Evolutionary conservation across 2,888 invertebrate species (phyloP), one percentile per base, ranked within the genome.

Genomic region (Sinhomidia bicolor): DNA sequence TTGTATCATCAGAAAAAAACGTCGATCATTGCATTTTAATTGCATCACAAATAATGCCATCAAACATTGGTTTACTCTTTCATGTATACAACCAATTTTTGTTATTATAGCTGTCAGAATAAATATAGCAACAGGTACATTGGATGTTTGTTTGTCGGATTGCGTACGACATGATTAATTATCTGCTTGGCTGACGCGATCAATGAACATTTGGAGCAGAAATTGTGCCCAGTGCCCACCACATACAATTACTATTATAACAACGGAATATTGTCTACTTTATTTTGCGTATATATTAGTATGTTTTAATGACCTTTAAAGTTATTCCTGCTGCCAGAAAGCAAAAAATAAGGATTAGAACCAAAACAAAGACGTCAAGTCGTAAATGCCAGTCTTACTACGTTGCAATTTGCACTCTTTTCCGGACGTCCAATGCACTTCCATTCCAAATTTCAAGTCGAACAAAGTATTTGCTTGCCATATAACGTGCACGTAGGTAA

Each of bases 281-380:
- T 26, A 51, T 14, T 12, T 51, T 3, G 9, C 17, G 10, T 23
- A 29, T 29, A 26, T n/a, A 14, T 3, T 68, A 36, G 36, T 6
- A 32, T n/a, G 17, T 79, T 79, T 79, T 68, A 85, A 85, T 85
- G 85, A 85, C 85, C 85, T 85, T 85, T 85, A 78, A 76, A 54
- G 76, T 9, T 76, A 9, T 10, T 76, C 17, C n/a, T 29, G 47
- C 12, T 71, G 71, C 71, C 71, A 71, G 41, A 76, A 47, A 54
- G 51, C 51, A 51, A 41, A 65, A 62, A 54, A 23, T 17, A 57
- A 57, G 0, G 36, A 0, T 32, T 32, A 9, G 5, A 65, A 17
- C 65, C n/a, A n/a, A n/a, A n/a, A n/a, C n/a, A 32, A 36, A 71
- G 20, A 41, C 32, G 65, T 65, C 60, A 65, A 29, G 17, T n/a